Evolutionary conservation across 64 coral and sea anemone species (phyloP).

Genomic region (Porites australiensis): DNA sequence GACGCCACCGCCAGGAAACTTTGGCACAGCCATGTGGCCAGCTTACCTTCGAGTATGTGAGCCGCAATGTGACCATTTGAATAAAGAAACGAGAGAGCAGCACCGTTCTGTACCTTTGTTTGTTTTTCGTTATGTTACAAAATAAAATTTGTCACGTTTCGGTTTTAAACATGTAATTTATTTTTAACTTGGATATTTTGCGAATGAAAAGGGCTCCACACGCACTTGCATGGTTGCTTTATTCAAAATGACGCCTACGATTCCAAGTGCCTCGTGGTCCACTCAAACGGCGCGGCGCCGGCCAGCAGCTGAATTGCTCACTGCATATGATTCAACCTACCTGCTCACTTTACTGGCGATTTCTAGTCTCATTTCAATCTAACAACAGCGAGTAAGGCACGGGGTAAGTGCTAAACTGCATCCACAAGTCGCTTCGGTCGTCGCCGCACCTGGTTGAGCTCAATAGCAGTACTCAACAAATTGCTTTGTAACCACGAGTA

Average conservation of each 20-base stretch:
- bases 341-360: neutral
- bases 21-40: no score
- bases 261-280: neutral
- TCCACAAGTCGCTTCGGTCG: neutral
- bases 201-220: no score
- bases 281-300: neutral
- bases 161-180: no score
- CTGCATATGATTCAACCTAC: slow-evolving; percentile 2
- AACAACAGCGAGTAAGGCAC: neutral
- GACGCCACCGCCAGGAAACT: no score
- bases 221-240: neutral
- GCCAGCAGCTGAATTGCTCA: neutral
- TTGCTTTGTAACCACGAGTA: neutral
- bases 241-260: neutral
- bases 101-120: no score
- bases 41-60: no score
- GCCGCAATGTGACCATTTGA: no score
- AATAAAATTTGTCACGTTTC: no score
- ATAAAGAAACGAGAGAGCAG: no score
- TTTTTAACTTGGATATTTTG: no score
- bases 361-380: neutral
- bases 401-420: neutral
- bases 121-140: no score
- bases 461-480: neutral
- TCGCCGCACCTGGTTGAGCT: neutral